Evolutionary conservation across 2,113 vertebrate genomes (phyloP).

Genomic region (Rhynchomys soricoides): DNA sequence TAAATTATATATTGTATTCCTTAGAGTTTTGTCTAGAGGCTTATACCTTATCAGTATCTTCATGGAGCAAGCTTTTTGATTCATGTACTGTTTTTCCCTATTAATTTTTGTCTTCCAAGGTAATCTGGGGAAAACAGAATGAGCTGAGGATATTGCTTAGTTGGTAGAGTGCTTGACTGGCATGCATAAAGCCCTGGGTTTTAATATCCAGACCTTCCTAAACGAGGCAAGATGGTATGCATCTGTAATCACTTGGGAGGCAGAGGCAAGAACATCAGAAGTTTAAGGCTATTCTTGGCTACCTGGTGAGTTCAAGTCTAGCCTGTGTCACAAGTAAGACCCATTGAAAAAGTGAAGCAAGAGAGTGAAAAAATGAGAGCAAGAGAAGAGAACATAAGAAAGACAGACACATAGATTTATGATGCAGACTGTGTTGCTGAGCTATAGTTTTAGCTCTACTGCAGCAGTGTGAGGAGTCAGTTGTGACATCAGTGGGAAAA

Average conservation of each 20-base stretch:
- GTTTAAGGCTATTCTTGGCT: neutral
- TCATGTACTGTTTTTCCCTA: neutral
- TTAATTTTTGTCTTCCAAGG: constrained; percentile 26
- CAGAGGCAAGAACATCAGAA: neutral
- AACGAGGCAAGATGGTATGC: neutral
- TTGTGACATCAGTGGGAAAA: neutral
- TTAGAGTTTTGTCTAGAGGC: constrained; percentile 17
- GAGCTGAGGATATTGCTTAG: neutral
- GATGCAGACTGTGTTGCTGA: neutral
- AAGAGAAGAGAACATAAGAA: neutral
- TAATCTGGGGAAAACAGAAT: neutral
- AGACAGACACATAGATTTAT: neutral
- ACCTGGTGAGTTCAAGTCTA: neutral
- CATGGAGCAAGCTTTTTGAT: constrained; percentile 23
- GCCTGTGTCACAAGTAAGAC: neutral
- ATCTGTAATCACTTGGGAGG: neutral
- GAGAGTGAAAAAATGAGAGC: neutral
- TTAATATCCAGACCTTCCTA: neutral
- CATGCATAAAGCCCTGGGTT: neutral
- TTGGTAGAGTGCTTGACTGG: neutral
- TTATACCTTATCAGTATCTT: neutral
- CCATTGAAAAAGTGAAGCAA: neutral
- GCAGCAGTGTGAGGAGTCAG: constrained; percentile 26
- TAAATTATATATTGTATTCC: constrained; percentile 14
- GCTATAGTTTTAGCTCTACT: neutral